Percentiles rank a stretch among this genome's conserved stretches.
Evolutionary conservation across 2,113 vertebrate species (phyloP).

Genomic region (Platanista minor): DNA sequence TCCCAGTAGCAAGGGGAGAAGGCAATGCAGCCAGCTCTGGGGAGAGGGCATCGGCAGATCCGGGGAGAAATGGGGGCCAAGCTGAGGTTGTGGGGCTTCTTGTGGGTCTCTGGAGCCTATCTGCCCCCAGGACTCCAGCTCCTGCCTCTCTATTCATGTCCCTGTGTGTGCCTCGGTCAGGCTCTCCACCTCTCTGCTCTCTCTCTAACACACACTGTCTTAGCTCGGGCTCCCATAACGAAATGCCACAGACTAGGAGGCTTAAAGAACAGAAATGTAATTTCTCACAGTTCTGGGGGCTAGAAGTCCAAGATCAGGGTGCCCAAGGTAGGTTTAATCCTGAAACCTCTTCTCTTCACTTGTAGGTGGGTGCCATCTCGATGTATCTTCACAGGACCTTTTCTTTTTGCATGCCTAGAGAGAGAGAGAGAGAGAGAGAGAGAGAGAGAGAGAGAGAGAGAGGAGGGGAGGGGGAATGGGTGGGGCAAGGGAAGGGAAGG

Average conservation of each 20-base stretch:
- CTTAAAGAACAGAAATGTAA: neutral
- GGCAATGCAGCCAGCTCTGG: neutral
- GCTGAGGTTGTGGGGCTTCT: neutral
- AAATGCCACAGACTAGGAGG: neutral
- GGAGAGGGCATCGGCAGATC: neutral
- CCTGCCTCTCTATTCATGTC: neutral
- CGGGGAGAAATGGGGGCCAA: neutral
- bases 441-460: neutral
- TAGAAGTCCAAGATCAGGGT: neutral
- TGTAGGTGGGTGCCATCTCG: neutral
- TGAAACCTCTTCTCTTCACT: neutral
- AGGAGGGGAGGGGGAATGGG: fast-evolving
- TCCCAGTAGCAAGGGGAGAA: neutral
- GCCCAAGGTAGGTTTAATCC: neutral
- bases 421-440: neutral
- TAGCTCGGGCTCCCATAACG: neutral
- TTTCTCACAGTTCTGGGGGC: neutral
- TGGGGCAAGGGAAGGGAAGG: neutral
- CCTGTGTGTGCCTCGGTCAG: neutral
- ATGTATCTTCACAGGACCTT: neutral
- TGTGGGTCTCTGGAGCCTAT: neutral
- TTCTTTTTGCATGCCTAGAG: neutral
- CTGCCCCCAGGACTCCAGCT: neutral
- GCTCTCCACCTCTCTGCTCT: neutral
- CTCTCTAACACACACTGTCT: neutral